phyloP scores from a whole-genome alignment of 2,888 invertebrate genomes.

The Cerastis rubricosa region DNA sequence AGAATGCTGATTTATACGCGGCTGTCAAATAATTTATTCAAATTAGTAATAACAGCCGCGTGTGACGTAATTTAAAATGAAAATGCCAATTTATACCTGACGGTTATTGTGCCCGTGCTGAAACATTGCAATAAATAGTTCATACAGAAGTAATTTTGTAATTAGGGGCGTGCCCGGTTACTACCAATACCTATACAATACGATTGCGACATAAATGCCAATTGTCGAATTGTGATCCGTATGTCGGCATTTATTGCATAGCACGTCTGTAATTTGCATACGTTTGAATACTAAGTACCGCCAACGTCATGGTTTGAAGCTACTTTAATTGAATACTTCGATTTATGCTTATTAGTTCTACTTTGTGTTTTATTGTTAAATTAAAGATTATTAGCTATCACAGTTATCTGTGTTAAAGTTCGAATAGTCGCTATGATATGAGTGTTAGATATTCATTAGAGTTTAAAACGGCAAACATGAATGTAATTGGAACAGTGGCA shows the following conservation, averaged over 20 bases:
- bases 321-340: conserved; percentile 89
- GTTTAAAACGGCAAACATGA: conserved; percentile 12
- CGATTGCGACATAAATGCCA: conserved; percentile 88
- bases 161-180: conserved; percentile 54
- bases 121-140: conserved; percentile 56
- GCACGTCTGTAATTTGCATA: conserved; percentile 90
- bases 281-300: conserved; percentile 90
- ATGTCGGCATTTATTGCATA: conserved; percentile 90
- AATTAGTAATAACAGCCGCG: conserved; percentile 54
- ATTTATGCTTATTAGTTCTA: conserved; percentile 85
- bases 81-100: conserved; percentile 51
- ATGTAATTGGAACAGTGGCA: conserved; percentile 42
- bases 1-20: conserved; percentile 60
- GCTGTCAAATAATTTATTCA: conserved; percentile 61
- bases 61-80: conserved; percentile 60
- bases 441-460: conserved; percentile 29
- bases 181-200: conserved; percentile 74
- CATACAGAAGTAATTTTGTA: conserved; percentile 57
- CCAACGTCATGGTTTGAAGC: conserved; percentile 86
- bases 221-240: conserved; percentile 90
- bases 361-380: conserved; percentile 76
- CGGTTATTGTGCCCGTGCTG: conserved; percentile 35
- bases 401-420: conserved; percentile 15
- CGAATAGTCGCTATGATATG: conserved; percentile 18
- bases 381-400: conserved; percentile 48